Evolutionary conservation across 2,113 vertebrate species (phyloP), one percentile per base, ranked within the genome.

Genomic region (Oplegnathus fasciatus): DNA sequence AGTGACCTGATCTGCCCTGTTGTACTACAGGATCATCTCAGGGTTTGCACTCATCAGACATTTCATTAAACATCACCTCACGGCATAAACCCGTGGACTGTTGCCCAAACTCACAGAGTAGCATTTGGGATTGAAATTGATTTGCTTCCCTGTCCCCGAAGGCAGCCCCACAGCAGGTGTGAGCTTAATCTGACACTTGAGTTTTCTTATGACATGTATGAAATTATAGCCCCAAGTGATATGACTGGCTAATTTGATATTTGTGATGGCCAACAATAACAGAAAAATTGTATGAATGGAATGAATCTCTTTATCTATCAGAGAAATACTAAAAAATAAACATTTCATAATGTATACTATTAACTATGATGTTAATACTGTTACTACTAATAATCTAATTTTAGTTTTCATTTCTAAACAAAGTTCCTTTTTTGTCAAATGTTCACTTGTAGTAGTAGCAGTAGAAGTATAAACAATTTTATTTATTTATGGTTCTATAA

Each of bases 31-130:
- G n/a, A 28, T 78, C 37, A 52, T 58, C 61, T 57, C 13, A 42
- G 55, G 46, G 32, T 57, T 42, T 75, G 52, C 58, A n/a, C 48
- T 66, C 58, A 64, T 6, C 61, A 77, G 72, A 71, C 73, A 46
- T 66, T 82, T 89, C 52, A 91, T 86, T 76, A 76, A 83, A 76
- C 75, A 30, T 58, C 22, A 14, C 85, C 83, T 76, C 26, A 0
- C 57, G 88, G 55, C 6, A 37, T 24, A 30, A 72, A 64, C 14
- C 68, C 30, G 54, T 76, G 57, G 74, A 70, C 68, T 65, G 28
- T 22, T 83, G 52, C 62, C 46, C 11, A 40, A 55, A 15, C 60
- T 86, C 67, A 77, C 76, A 68, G 54, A 48, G 9, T 9, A 68
- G 22, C 67, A 68, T 83, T 66, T 80, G 8, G 55, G 11, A 72